Conservation (phyloP, 2,888 invertebrate species). For the Netelia inedita region DNA sequence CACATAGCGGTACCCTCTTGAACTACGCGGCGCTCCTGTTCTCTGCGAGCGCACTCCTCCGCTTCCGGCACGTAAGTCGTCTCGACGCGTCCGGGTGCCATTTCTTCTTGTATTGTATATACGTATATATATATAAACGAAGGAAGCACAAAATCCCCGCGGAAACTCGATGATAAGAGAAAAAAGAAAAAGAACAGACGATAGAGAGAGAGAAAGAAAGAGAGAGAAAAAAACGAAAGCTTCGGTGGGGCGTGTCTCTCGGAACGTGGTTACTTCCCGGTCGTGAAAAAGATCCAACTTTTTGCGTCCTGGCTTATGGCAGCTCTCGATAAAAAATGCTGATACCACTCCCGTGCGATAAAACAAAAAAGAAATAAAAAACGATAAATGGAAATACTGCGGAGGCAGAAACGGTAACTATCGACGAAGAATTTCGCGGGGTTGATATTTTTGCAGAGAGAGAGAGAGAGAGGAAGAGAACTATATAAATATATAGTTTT, state of each 20-base stretch:
- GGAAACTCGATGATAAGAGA: slow-evolving; percentile 35
- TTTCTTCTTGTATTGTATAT: slow-evolving; percentile 51
- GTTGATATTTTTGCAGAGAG: slow-evolving; percentile 17
- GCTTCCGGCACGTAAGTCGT: slow-evolving; percentile 81
- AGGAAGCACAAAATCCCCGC: neutral
- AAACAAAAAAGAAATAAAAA: slow-evolving; percentile 25
- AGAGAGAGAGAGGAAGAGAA: neutral
- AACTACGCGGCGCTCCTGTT: slow-evolving; percentile 80
- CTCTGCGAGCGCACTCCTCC: slow-evolving; percentile 78
- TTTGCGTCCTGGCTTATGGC: slow-evolving; percentile 47
- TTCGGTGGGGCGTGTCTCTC: slow-evolving; percentile 9
- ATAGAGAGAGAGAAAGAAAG: neutral
- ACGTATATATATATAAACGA: neutral
- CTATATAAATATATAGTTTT: neutral
- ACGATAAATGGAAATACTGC: slow-evolving; percentile 22
- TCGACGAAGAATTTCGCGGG: slow-evolving; percentile 18
- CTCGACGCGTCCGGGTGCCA: slow-evolving; percentile 75
- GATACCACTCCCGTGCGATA: slow-evolving; percentile 24
- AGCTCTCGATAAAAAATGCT: slow-evolving; percentile 46
- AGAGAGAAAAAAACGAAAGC: slow-evolving; percentile 11
- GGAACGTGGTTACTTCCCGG: slow-evolving; percentile 37
- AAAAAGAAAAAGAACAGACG: slow-evolving; percentile 3
- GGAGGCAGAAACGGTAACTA: slow-evolving; percentile 1
- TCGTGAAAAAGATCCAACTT: slow-evolving; percentile 60
- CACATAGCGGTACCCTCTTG: slow-evolving; percentile 81